Conservation (phyloP, 1,140 invertebrate species). For the Drosophila truncata region DNA sequence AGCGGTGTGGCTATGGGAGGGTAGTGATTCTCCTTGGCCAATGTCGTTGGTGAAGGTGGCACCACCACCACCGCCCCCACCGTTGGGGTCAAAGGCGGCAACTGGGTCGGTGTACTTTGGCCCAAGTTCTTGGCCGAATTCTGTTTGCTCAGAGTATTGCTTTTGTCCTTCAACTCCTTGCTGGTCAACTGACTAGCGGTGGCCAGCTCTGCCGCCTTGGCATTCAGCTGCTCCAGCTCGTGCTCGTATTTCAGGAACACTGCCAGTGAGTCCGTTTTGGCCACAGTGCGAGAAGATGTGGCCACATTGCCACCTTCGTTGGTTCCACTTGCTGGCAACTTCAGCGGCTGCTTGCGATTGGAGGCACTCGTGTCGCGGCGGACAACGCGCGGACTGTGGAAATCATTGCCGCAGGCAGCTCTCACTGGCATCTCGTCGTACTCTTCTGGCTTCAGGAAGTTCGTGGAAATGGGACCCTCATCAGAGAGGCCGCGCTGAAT, state of each 20-base stretch:
- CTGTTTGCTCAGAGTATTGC: conserved; percentile 82
- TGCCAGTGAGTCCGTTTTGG: conserved; percentile 83
- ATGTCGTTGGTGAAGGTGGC: conserved; percentile 7
- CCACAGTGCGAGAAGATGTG: conserved; percentile 48
- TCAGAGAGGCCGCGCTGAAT: conserved; percentile 84
- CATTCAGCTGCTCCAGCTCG: conserved; percentile 76
- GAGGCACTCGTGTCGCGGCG: conserved; percentile 75
- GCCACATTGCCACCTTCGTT: conserved; percentile 21
- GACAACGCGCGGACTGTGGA: conserved; percentile 77
- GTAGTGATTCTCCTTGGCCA: conserved; percentile 45
- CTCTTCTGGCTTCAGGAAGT: conserved; percentile 84
- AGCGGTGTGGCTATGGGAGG: conserved; percentile 42
- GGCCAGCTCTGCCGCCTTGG: conserved; percentile 53
- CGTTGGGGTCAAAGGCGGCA: conserved; percentile 53
- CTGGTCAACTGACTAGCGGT: conserved; percentile 59
- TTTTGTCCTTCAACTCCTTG: conserved; percentile 84
- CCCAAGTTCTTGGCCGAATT: conserved; percentile 79
- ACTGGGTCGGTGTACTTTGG: conserved; percentile 22
- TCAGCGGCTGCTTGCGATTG: conserved; percentile 75
- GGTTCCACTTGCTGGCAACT: conserved; percentile 46
- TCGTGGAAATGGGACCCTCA: conserved; percentile 83
- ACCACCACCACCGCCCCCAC: neutral
- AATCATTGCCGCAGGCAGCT: conserved; percentile 79
- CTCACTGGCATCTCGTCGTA: conserved; percentile 85
- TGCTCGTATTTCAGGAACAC: conserved; percentile 84